phyloP scores from a whole-genome alignment of 2,113 vertebrate genomes.

The Vulpes ferrilata region DNA sequence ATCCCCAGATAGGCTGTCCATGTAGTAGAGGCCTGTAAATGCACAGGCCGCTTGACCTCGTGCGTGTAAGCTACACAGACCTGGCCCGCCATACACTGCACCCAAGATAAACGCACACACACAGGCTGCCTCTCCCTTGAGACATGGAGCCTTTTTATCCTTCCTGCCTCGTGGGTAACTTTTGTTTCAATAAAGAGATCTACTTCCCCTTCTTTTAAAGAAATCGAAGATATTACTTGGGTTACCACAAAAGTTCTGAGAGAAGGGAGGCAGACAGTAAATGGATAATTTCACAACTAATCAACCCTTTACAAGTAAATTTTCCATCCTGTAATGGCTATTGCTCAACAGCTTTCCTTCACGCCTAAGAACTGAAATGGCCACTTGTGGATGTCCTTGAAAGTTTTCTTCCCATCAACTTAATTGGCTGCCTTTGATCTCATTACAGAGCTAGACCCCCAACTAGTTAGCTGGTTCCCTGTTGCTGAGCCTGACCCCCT shows the following conservation, averaged over 20 bases:
- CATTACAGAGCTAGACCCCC: neutral
- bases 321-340: neutral
- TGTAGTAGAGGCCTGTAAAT: rapidly evolving
- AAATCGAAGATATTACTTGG: neutral
- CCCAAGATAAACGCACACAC: too few species aligned
- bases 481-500: neutral
- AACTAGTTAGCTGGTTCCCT: neutral
- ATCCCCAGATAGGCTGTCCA: too few species aligned
- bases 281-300: neutral
- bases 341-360: neutral
- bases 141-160: too few species aligned
- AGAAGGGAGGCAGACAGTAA: neutral
- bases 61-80: rapidly evolving
- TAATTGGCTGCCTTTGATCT: neutral
- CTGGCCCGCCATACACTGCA: rapidly evolving
- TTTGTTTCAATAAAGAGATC: neutral
- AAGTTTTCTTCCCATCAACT: neutral
- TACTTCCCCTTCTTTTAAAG: neutral
- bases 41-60: neutral
- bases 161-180: neutral
- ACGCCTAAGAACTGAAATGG: neutral
- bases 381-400: neutral
- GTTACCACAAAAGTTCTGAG: neutral
- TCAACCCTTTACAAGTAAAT: neutral
- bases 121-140: neutral